Evolutionary conservation across 2,888 invertebrate genomes (phyloP), one percentile per base, ranked within the genome.

Genomic region (Geotrupes spiniger): DNA sequence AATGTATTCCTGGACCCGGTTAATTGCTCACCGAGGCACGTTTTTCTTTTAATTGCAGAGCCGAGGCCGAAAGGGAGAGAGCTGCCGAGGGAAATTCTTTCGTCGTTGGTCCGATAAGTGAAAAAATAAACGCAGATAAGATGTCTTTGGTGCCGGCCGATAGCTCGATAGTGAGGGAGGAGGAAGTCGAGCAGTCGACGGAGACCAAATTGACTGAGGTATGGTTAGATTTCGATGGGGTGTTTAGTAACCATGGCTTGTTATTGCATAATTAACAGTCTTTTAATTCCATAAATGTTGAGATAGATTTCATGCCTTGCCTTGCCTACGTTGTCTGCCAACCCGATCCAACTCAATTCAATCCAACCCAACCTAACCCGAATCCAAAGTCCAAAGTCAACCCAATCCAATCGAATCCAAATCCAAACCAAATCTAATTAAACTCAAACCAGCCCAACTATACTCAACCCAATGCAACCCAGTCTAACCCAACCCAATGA

Each of bases 181-280:
- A 66, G 33, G 70, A 70, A 55, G 58, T 62, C 9, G 71, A 72
- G 56, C 58, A 63, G 31, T 63, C 62, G 25, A 68, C 69, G 53
- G 69, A 71, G 60, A 70, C 70, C 9, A 70, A 70, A 16, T 54
- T 71, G 9, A 64, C 70, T 40, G 69, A 72, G 21, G 21, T 21
- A 21, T 21, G 21, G 3, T 3, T 21, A 21, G 6, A 21, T n/a
- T n/a, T n/a, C n/a, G n/a, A n/a, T n/a, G n/a, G n/a, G n/a, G n/a
- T n/a, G n/a, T n/a, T n/a, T n/a, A n/a, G n/a, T n/a, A n/a, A n/a
- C n/a, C n/a, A n/a, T n/a, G n/a, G n/a, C n/a, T n/a, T n/a, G n/a
- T n/a, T n/a, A n/a, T n/a, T n/a, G n/a, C n/a, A n/a, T n/a, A n/a
- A n/a, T n/a, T n/a, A n/a, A n/a, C n/a, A n/a, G n/a, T n/a, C n/a